These are phyloP conservation scores for Tolmerus cingulatus DNA, from an alignment of 2,888 invertebrate species.

Conservation along the genomic window DNA sequence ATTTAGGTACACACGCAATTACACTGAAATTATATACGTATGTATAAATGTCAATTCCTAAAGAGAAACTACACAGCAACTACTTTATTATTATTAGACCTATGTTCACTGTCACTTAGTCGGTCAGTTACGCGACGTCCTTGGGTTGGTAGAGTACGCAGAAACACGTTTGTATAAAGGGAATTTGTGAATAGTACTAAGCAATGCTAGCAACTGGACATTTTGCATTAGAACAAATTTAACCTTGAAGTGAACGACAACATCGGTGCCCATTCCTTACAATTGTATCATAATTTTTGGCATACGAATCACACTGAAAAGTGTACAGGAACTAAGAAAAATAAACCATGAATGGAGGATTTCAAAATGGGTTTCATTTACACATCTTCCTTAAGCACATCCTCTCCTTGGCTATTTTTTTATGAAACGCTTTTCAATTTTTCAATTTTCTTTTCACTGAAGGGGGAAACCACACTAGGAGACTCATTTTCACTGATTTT, in stretches of 20 bases:
- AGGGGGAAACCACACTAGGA: too few relatives aligned
- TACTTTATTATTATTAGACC: neutral
- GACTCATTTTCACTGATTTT: too few relatives aligned
- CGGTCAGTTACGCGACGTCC: neutral
- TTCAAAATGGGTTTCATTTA: neutral
- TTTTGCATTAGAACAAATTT: constrained; percentile 16
- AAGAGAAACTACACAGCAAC: constrained; percentile 23
- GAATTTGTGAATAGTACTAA: constrained; percentile 29
- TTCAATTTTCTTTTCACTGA: too few relatives aligned
- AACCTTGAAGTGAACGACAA: neutral
- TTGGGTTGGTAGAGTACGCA: neutral
- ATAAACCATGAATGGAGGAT: constrained; percentile 28
- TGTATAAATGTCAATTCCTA: constrained; percentile 41
- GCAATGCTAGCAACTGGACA: neutral
- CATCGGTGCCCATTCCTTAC: constrained; percentile 25
- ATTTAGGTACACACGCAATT: constrained; percentile 45
- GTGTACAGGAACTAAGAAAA: constrained; percentile 19
- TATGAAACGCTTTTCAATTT: too few relatives aligned
- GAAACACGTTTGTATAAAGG: neutral
- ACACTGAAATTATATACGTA: constrained; percentile 26
- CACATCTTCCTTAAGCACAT: neutral
- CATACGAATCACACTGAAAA: neutral
- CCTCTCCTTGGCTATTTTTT: neutral
- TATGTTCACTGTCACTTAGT: neutral
- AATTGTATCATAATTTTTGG: constrained; percentile 33